Evolutionary conservation across 2,113 vertebrate genomes (phyloP).

Genomic region (Semnopithecus entellus): DNA sequence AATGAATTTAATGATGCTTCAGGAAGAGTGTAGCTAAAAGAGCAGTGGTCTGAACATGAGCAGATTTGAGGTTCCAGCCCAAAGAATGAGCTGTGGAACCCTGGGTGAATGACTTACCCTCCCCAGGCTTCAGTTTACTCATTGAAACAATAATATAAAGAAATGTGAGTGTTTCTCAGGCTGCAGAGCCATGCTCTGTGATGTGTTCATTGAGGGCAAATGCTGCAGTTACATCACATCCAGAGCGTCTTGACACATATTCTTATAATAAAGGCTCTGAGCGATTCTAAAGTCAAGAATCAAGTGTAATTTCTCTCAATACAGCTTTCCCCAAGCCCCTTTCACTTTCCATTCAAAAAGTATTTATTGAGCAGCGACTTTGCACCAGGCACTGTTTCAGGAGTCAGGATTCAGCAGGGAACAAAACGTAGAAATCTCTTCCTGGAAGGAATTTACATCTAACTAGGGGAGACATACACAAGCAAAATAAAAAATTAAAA

Average conservation of each 20-base stretch:
- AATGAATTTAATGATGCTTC: slow-evolving; percentile 39
- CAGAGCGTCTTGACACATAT: accelerated
- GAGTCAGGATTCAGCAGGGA: not conserved
- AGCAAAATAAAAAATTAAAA: not conserved
- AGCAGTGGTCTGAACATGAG: not conserved
- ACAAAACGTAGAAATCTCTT: not conserved
- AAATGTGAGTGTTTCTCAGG: not conserved
- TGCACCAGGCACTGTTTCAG: not conserved
- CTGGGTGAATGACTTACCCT: accelerated
- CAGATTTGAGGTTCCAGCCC: not conserved
- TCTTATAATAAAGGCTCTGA: not conserved
- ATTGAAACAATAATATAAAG: not conserved
- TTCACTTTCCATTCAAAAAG: not conserved
- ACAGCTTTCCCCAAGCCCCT: not conserved
- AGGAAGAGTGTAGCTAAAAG: not conserved
- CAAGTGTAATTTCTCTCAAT: not conserved
- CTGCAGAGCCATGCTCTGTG: accelerated
- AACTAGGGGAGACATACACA: not conserved
- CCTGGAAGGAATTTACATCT: not conserved
- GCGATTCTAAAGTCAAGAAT: not conserved
- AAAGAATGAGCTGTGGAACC: not conserved
- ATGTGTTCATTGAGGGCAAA: not conserved
- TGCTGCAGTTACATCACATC: accelerated
- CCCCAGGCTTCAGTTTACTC: not conserved
- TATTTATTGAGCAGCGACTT: not conserved